A percentile compares a stretch with the other conserved stretches of the same genome.
Conservation (phyloP, 30 jellyfish, hydroid and myxozoan genomes). For the Pelagia noctiluca region DNA sequence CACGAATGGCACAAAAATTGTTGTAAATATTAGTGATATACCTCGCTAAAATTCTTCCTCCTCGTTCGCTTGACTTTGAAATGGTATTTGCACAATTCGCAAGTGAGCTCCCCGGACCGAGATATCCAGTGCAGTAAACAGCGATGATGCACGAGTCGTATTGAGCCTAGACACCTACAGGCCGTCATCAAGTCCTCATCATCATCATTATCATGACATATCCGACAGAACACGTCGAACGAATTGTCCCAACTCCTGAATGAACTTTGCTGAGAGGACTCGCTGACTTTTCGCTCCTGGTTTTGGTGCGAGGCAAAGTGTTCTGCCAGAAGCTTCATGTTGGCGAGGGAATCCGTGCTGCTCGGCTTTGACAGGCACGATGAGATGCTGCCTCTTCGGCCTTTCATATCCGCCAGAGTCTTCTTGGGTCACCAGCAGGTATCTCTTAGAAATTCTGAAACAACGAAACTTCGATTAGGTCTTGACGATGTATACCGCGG, state of each 20-base stretch:
- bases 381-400: constrained; percentile 65
- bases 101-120: constrained; percentile 76
- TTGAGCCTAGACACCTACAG: constrained; percentile 76
- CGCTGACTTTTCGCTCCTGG: constrained; percentile 25
- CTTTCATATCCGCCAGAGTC: constrained; percentile 24
- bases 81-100: constrained; percentile 68
- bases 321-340: constrained; percentile 26
- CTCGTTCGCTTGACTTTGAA: constrained; percentile 53
- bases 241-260: constrained; percentile 30
- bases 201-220: constrained; percentile 72
- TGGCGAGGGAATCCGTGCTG: constrained; percentile 55
- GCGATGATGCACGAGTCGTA: constrained; percentile 64
- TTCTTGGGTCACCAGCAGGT: constrained; percentile 25
- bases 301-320: constrained; percentile 28
- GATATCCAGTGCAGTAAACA: constrained; percentile 77
- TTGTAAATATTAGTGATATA: too few relatives aligned
- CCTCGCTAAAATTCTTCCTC: constrained; percentile 52
- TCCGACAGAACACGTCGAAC: constrained; percentile 57
- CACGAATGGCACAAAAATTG: too few relatives aligned
- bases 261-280: constrained; percentile 12
- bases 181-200: constrained; percentile 56
- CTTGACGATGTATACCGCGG: too few relatives aligned
- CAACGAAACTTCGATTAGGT: constrained; percentile 7
- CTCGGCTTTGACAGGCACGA: constrained; percentile 66
- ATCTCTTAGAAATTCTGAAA: background rate